Percentiles rank a stretch among this genome's conserved stretches.
phyloP scores from a whole-genome alignment of 2,888 invertebrate species.

The Polyommatus iphigenia region DNA sequence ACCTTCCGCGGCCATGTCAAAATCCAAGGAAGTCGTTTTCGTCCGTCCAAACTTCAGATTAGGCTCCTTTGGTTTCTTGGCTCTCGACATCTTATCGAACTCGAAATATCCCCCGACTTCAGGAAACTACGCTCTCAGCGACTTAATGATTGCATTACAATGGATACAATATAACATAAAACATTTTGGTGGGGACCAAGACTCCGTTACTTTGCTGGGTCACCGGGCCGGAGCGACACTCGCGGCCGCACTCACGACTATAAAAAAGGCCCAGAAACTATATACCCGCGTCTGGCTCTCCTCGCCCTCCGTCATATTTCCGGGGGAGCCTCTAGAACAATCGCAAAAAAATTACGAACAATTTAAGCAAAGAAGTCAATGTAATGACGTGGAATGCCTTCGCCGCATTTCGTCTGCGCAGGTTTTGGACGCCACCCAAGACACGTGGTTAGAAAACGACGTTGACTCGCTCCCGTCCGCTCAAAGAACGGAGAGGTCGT shows the following conservation, averaged over 20 bases:
- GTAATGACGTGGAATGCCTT: constrained; percentile 81
- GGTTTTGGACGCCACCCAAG: constrained; percentile 85
- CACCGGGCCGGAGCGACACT: constrained; percentile 93
- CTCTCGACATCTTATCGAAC: constrained; percentile 85
- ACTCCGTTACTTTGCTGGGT: constrained; percentile 89
- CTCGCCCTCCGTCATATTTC: constrained; percentile 87
- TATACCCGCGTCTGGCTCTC: constrained; percentile 90
- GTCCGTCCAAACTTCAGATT: constrained; percentile 93
- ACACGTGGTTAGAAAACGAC: constrained; percentile 83
- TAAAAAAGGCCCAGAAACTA: constrained; percentile 81
- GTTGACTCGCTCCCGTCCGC: constrained; percentile 82
- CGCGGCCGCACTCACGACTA: constrained; percentile 86
- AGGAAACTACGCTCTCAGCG: constrained; percentile 92
- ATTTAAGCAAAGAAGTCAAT: constrained; percentile 80
- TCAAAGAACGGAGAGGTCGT: constrained; percentile 84
- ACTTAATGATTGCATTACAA: constrained; percentile 86
- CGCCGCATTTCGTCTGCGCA: constrained; percentile 75
- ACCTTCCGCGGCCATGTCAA: constrained; percentile 88
- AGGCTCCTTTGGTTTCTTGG: constrained; percentile 89
- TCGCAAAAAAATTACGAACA: constrained; percentile 82
- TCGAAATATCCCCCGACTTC: constrained; percentile 86
- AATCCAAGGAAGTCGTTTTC: constrained; percentile 89
- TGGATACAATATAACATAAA: constrained; percentile 92
- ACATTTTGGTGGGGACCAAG: constrained; percentile 90
- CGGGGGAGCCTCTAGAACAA: constrained; percentile 81